Conservation (phyloP, 2,888 invertebrate genomes). For the Nephrotoma flavescens region DNA sequence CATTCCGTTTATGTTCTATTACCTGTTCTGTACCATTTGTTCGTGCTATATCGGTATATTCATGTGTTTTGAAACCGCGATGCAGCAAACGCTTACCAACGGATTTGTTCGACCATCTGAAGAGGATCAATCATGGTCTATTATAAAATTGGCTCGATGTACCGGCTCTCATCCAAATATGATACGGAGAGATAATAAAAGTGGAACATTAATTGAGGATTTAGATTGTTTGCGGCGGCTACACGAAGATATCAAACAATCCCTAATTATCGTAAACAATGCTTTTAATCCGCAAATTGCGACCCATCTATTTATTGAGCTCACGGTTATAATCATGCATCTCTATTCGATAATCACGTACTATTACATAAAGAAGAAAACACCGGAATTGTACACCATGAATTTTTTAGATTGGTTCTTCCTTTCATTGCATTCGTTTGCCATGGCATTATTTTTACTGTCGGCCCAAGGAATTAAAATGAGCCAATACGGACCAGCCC, state of each 20-base stretch:
- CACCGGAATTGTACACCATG: not conserved
- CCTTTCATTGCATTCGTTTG: not conserved
- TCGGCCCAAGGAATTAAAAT: constrained; percentile 1
- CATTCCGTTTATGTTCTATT: constrained; percentile 7
- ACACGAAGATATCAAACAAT: constrained; percentile 3
- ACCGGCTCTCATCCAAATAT: constrained; percentile 5
- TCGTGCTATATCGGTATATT: constrained; percentile 4
- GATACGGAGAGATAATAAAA: not conserved
- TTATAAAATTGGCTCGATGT: constrained; percentile 1
- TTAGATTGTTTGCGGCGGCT: constrained; percentile 2
- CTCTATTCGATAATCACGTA: constrained; percentile 2
- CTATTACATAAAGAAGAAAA: not conserved
- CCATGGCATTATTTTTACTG: constrained; percentile 2
- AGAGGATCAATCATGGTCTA: not conserved
- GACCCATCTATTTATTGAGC: constrained; percentile 1
- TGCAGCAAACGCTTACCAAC: constrained; percentile 5
- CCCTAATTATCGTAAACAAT: constrained; percentile 2
- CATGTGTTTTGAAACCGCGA: constrained; percentile 7
- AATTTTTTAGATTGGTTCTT: constrained; percentile 5
- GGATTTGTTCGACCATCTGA: not conserved
- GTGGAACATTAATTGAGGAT: constrained; percentile 1
- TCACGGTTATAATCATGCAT: constrained; percentile 6
- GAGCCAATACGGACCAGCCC: not conserved
- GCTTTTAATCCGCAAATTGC: constrained; percentile 7
- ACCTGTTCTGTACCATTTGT: constrained; percentile 5